Base-by-base conservation (phyloP, 2,888 invertebrate genomes). In the Kryphioiulus occultus region DNA sequence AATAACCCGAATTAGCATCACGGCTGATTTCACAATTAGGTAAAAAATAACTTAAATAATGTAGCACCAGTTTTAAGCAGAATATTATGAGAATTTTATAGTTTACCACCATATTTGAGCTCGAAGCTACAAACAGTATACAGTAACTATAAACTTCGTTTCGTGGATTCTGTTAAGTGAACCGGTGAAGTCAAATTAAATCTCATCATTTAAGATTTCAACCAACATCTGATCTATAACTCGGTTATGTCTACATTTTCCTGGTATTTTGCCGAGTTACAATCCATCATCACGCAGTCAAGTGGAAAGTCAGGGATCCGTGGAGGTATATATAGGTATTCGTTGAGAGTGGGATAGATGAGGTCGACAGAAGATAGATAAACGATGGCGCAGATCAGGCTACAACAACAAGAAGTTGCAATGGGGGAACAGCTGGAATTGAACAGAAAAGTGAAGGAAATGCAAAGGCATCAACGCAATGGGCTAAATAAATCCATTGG, bases 401-500 rank as follows among this genome's bases (percentile, higher is more conserved):
- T 78, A 30, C 78, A 30, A 26, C 78, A 15, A 26, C 30, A 78
- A 78, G 78, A 78, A 78, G 78, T 78, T 30, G 78, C 78, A 78
- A 12, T 30, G 78, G 78, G 78, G 78, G 78, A 78, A 78, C 78
- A 78, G 78, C 78, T 78, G 78, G 78, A 30, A 78, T 78, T 30
- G 78, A 78, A 30, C 78, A 30, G 78, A 78, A 78, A 78, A 30
- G 30, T 30, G 78, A 78, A 78, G 78, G 30, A 78, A 78, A 30
- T 78, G 78, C 78, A 78, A 78, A 30, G 26, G 78, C 78, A 78
- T 78, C 30, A 30, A 30, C 78, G 78, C 78, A 78, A 30, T 78
- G 78, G 78, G 78, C 30, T 26, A 78, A 78, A 30, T 78, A 78
- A 78, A 78, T 78, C 78, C 78, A 78, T 78, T 30, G 68, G 68